These are phyloP conservation scores for Scaptomyza cyrtandrae DNA, from an alignment of 2,888 invertebrate species.

Conservation along the genomic window DNA sequence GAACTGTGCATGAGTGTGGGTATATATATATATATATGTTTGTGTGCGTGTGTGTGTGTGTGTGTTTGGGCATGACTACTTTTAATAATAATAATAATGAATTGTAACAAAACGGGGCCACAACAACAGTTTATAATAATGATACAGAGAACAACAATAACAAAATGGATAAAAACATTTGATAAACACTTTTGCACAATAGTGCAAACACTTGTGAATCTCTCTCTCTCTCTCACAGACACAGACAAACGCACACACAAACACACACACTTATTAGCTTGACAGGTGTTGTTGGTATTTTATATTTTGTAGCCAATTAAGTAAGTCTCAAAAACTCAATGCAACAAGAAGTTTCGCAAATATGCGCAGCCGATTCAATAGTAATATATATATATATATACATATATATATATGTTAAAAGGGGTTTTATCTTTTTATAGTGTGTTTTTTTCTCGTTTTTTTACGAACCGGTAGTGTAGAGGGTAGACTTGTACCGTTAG, in stretches of 20 bases:
- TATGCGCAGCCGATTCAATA: slow-evolving; percentile 71
- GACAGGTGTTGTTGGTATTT: slow-evolving; percentile 3
- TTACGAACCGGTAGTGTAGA: not conserved
- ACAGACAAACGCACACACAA: not conserved
- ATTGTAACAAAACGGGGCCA: slow-evolving; percentile 2
- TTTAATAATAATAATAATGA: slow-evolving; percentile 64
- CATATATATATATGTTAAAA: not conserved
- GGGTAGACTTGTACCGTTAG: slow-evolving; percentile 3
- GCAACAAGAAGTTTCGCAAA: slow-evolving; percentile 83
- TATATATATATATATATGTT: not conserved
- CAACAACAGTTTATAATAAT: slow-evolving; percentile 9
- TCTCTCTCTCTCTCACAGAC: slow-evolving; percentile 8
- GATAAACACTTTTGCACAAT: slow-evolving; percentile 17
- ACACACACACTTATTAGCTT: not conserved
- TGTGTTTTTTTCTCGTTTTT: not conserved
- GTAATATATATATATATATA: not conserved
- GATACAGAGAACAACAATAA: not conserved
- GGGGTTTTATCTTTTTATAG: not conserved
- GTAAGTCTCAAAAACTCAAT: slow-evolving; percentile 79
- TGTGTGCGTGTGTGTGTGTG: not conserved
- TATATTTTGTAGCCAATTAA: slow-evolving; percentile 39
- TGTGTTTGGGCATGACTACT: not conserved
- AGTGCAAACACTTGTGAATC: slow-evolving; percentile 8
- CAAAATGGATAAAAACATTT: slow-evolving; percentile 28
- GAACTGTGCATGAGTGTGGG: slow-evolving; percentile 8